These are phyloP conservation scores for Dreissena rostriformis DNA, from an alignment of 1,140 invertebrate species.

Conservation along the genomic window DNA sequence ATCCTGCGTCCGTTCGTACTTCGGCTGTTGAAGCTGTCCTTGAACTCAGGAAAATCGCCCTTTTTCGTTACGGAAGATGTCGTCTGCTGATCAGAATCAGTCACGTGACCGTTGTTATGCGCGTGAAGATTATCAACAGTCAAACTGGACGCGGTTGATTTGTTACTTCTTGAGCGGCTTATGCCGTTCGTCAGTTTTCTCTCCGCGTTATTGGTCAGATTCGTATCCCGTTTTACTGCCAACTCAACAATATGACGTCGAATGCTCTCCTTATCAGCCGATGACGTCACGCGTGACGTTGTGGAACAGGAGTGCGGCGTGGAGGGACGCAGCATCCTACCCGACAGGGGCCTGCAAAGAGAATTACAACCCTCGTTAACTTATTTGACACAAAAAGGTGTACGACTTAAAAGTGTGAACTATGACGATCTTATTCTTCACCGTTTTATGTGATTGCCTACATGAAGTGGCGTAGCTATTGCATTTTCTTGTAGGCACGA, in stretches of 20 bases:
- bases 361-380: background rate
- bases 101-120: background rate
- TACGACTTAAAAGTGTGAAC: background rate
- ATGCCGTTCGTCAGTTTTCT: too few relatives aligned
- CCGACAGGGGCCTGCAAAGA: slow-evolving; percentile 28
- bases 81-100: background rate
- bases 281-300: slow-evolving; percentile 10
- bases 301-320: slow-evolving; percentile 22
- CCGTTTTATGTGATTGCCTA: background rate
- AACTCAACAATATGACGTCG: slow-evolving; percentile 52
- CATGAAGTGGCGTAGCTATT: background rate
- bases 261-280: slow-evolving; percentile 34
- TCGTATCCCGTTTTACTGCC: slow-evolving; percentile 21
- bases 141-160: background rate
- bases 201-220: too few relatives aligned
- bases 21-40: background rate
- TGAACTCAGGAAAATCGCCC: background rate
- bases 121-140: background rate
- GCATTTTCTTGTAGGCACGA: background rate
- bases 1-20: slow-evolving; percentile 9
- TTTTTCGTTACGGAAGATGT: background rate
- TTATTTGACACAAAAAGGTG: background rate
- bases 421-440: too few relatives aligned
- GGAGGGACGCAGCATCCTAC: slow-evolving; percentile 35
- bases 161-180: background rate